A percentile compares a stretch with the other conserved stretches of the same genome.
phyloP scores from a whole-genome alignment of 1,140 invertebrate species.

The Capitella teleta region DNA sequence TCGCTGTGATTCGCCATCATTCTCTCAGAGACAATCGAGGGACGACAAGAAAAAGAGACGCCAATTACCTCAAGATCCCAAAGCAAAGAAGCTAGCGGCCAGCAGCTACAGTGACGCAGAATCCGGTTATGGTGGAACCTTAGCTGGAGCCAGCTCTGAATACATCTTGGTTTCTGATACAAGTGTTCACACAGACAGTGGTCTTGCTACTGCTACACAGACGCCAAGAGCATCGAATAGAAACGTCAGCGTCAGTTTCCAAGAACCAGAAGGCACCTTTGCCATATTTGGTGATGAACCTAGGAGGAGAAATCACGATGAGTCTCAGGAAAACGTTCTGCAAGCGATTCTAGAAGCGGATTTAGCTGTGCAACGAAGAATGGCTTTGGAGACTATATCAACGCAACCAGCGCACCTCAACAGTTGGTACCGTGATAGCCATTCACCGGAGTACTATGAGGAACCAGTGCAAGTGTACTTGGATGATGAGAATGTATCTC shows the following conservation, averaged over 20 bases:
- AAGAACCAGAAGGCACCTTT: too few relatives aligned
- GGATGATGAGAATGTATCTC: not conserved
- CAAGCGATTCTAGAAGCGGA: conserved; percentile 1
- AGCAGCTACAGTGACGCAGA: not conserved
- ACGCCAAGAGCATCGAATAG: too few relatives aligned
- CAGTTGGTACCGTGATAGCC: not conserved
- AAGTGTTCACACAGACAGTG: not conserved
- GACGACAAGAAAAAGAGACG: too few relatives aligned
- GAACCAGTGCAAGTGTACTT: not conserved
- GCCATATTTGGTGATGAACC: too few relatives aligned
- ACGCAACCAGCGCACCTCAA: not conserved
- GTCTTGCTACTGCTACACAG: too few relatives aligned
- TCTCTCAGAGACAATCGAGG: too few relatives aligned
- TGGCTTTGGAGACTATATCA: not conserved
- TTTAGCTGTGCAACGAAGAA: not conserved
- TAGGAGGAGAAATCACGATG: too few relatives aligned
- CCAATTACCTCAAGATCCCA: too few relatives aligned
- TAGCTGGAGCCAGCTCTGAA: not conserved
- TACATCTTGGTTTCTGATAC: not conserved
- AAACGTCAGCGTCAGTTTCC: not conserved
- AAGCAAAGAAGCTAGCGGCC: too few relatives aligned
- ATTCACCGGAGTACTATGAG: too few relatives aligned
- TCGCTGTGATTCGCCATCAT: too few relatives aligned
- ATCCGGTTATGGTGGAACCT: not conserved
- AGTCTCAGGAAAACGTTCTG: not conserved